A percentile compares a stretch with the other conserved stretches of the same genome.
phyloP scores from a whole-genome alignment of 2,797 vertebrate species.

The Limnodromus scolopaceus region DNA sequence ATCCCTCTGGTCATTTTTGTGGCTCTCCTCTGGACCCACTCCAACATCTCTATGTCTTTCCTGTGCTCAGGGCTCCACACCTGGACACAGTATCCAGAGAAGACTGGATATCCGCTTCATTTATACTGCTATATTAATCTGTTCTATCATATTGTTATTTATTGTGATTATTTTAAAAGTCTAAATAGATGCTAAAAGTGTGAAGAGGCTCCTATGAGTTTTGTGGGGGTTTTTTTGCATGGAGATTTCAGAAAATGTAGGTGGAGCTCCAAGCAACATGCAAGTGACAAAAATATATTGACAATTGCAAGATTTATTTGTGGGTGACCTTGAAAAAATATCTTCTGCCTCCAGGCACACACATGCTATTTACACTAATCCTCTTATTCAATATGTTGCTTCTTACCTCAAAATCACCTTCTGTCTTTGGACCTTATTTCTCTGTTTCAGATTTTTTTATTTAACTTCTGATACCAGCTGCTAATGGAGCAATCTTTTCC shows the following conservation, averaged over 20 bases:
- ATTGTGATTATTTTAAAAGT: neutral
- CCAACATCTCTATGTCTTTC: neutral
- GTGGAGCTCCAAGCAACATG: neutral
- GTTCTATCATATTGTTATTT: neutral
- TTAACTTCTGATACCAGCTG: neutral
- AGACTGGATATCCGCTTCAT: neutral
- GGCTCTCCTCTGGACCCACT: neutral
- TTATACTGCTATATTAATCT: neutral
- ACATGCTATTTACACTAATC: conserved; percentile 39
- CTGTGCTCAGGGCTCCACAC: neutral
- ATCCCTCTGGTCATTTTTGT: neutral
- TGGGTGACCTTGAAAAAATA: conserved; percentile 45
- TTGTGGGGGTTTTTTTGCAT: neutral
- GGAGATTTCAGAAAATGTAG: neutral
- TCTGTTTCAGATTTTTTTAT: neutral
- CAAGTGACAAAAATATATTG: neutral
- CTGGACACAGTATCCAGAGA: neutral
- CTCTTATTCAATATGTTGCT: conserved; percentile 8
- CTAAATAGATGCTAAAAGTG: neutral
- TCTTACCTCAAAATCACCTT: neutral
- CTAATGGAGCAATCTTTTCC: neutral
- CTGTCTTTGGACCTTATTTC: neutral
- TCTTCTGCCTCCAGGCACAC: conserved; percentile 20
- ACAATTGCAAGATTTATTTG: neutral
- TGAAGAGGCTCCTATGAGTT: neutral